Percentiles rank a stretch among this genome's conserved stretches.
Evolutionary conservation across 2,113 vertebrate species (phyloP).

Genomic region (Prunella fulvescens): DNA sequence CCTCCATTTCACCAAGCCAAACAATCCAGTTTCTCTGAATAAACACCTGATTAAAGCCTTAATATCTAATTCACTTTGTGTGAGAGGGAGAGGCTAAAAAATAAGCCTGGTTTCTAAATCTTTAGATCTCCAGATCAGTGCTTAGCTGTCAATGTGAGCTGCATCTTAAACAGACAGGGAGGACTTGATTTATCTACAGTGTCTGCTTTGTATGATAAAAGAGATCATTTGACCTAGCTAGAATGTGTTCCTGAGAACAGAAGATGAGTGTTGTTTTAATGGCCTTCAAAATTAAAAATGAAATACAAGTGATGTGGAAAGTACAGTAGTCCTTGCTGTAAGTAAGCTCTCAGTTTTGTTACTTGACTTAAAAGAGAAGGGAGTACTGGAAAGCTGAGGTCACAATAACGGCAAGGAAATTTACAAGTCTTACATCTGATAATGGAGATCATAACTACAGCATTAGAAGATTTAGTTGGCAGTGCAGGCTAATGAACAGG

Average conservation of each 20-base stretch:
- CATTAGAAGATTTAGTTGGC: background rate
- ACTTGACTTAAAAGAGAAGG: background rate
- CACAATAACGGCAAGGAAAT: background rate
- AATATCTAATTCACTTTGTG: slow-evolving; percentile 33
- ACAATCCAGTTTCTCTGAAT: background rate
- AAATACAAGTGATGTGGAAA: background rate
- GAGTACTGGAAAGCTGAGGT: background rate
- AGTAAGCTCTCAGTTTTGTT: background rate
- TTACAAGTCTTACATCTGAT: background rate
- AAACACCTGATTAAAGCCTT: slow-evolving; percentile 4
- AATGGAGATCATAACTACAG: background rate
- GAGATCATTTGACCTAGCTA: slow-evolving; percentile 25
- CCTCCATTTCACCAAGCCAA: background rate
- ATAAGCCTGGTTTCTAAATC: background rate
- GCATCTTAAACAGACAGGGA: slow-evolving; percentile 30
- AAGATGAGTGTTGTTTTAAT: slow-evolving; percentile 19
- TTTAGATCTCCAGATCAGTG: slow-evolving; percentile 27
- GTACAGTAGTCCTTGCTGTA: background rate
- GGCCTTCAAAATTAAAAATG: background rate
- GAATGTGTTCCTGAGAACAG: background rate
- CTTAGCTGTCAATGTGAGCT: slow-evolving; percentile 32
- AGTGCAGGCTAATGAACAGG: background rate
- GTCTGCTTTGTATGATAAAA: slow-evolving; percentile 43
- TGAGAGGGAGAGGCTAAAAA: background rate
- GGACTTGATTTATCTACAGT: slow-evolving; percentile 1